phyloP scores from a whole-genome alignment of 2,888 invertebrate species.

The Conus canariensis region DNA sequence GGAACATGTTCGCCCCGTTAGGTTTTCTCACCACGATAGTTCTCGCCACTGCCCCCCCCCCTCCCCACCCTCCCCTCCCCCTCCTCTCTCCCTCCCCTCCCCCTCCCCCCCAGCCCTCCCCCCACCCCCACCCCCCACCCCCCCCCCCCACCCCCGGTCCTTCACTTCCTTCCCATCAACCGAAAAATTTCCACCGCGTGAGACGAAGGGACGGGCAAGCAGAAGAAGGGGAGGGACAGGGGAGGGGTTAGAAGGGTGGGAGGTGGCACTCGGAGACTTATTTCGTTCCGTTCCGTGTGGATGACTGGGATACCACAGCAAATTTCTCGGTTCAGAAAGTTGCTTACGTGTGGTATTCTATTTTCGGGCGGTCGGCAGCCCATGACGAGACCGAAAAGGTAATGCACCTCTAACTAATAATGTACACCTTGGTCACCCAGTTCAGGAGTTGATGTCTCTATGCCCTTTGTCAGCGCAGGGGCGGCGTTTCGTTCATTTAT shows the following conservation, averaged over 20 bases:
- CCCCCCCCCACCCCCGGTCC: too few relatives aligned
- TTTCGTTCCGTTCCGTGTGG: not conserved
- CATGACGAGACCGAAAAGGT: not conserved
- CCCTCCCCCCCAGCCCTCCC: too few relatives aligned
- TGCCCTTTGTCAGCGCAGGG: not conserved
- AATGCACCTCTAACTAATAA: constrained; percentile 11
- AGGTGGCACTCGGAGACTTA: not conserved
- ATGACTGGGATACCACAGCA: constrained; percentile 1
- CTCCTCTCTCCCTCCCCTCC: too few relatives aligned
- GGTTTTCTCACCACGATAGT: too few relatives aligned
- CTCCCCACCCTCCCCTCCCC: too few relatives aligned
- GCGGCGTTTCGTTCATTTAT: not conserved
- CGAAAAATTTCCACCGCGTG: too few relatives aligned
- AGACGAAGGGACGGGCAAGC: too few relatives aligned
- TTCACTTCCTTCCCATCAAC: too few relatives aligned
- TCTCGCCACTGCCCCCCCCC: too few relatives aligned
- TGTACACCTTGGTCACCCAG: not conserved
- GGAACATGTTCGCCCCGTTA: too few relatives aligned
- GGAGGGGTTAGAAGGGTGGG: not conserved
- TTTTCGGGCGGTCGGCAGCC: not conserved
- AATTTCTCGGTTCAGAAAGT: constrained; percentile 1
- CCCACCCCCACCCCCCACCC: too few relatives aligned
- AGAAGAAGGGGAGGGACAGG: not conserved
- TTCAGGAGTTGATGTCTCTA: too few relatives aligned
- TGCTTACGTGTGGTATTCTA: constrained; percentile 10